A percentile compares a stretch with the other conserved stretches of the same genome.
phyloP scores from a whole-genome alignment of 2,888 invertebrate species.

The Scaptomyza parva region DNA sequence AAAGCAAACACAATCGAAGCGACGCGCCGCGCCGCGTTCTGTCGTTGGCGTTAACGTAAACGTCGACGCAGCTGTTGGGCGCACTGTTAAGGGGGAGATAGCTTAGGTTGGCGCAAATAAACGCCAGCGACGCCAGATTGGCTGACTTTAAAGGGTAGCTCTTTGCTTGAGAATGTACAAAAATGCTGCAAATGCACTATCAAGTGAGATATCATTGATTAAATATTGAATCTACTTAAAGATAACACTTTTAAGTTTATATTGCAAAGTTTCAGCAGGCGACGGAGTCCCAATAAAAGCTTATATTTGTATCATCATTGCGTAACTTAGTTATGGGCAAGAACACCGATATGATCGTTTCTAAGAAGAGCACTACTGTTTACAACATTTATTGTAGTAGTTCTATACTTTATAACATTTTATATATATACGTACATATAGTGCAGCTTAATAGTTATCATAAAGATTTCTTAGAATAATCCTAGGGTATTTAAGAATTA shows the following conservation, averaged over 20 bases:
- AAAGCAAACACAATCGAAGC: conserved; percentile 14
- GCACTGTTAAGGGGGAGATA: neutral
- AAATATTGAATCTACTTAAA: conserved; percentile 3
- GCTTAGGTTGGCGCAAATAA: neutral
- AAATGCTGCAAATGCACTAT: neutral
- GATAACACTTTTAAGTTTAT: neutral
- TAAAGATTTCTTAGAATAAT: no score
- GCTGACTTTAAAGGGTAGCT: neutral
- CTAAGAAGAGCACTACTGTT: no score
- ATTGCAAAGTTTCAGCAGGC: no score
- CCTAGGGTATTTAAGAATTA: neutral
- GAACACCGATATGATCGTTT: no score
- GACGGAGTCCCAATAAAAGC: no score
- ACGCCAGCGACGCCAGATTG: neutral
- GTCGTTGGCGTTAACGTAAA: conserved; percentile 2
- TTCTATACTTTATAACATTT: no score
- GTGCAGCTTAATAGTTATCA: no score
- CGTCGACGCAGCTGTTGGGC: conserved; percentile 10
- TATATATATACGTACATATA: no score
- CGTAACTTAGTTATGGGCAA: no score
- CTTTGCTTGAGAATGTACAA: neutral
- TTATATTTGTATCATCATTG: no score
- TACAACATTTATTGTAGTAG: no score
- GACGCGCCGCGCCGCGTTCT: neutral
- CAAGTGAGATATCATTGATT: neutral